Evolutionary conservation across 1,140 invertebrate genomes (phyloP), one percentile per base, ranked within the genome.

Genomic region (Telenomus remus): DNA sequence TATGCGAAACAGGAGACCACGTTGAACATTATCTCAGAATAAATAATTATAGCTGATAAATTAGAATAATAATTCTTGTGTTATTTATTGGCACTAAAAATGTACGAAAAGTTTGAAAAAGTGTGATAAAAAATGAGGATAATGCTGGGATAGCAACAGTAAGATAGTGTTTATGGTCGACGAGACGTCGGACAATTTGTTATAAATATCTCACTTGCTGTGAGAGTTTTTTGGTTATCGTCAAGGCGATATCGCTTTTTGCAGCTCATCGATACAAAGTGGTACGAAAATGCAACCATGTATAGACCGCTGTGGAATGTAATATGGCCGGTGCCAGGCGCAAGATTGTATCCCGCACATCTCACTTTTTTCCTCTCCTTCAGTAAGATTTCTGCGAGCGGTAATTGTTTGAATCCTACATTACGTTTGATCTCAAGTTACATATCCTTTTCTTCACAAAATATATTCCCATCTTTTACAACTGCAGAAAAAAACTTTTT

Each of bases 281-380:
- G 14, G 37, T 43, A 3, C 37, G 47, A 69, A 72, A 46, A 53
- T 54, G 42, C 16, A 14, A 44, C 14, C 34, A 48, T 46, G 57
- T 19, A 51, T 50, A 66, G 46, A 49, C 47, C 27, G 7, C 33
- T 50, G 37, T 60, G 48, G 68, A 63, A 72, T 72, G 56, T 47
- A 72, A 64, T 3, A 64, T 72, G 59, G 69, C 54, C 47, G 53
- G 15, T 27, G 39, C 50, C 16, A 39, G n/a, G 11, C 47, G 19
- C 39, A 43, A 44, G 64, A 51, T 66, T 27, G 47, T 39, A 37
- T 35, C 42, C 53, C 50, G 50, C 60, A 33, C 54, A 51, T 63
- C 59, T 71, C 13, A 44, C 19, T 27, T 27, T 27, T 27, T 27
- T 27, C n/a, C 19, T 27, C 57, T 63, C 56, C 57, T 50, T 63